Evolutionary conservation across 92 coral and sea anemone genomes (phyloP).

Genomic region (Umimayanthus kanabou): DNA sequence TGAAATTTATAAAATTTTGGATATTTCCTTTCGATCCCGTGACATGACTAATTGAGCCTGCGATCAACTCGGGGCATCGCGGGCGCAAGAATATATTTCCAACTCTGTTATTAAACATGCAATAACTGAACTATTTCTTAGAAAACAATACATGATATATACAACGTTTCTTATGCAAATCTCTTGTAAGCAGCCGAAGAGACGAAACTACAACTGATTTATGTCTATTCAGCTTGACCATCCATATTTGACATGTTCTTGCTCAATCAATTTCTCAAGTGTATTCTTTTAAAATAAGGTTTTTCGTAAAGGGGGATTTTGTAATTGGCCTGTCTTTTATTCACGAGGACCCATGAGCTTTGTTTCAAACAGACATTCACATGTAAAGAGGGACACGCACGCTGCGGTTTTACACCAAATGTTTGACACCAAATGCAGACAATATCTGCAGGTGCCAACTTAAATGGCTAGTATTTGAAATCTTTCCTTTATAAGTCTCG

Average conservation of each 20-base stretch:
- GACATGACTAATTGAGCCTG: neutral
- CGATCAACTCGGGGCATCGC: neutral
- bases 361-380: neutral
- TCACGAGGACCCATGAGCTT: too few relatives aligned
- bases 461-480: neutral
- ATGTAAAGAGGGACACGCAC: neutral
- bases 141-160: too few relatives aligned
- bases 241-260: too few relatives aligned
- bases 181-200: neutral
- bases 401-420: neutral
- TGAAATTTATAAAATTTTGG: too few relatives aligned
- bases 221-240: too few relatives aligned
- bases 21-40: neutral
- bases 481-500: neutral
- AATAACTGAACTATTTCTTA: neutral
- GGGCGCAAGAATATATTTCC: neutral
- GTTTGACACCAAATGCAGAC: neutral
- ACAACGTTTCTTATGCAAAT: neutral
- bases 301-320: neutral
- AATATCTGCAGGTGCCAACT: neutral
- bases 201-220: neutral
- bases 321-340: neutral
- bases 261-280: neutral
- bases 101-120: neutral
- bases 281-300: neutral